Percentiles rank a stretch among this genome's conserved stretches.
These are phyloP conservation scores for Agonopterix alstromeriana DNA, from an alignment of 2,888 invertebrate species.

Conservation along the genomic window DNA sequence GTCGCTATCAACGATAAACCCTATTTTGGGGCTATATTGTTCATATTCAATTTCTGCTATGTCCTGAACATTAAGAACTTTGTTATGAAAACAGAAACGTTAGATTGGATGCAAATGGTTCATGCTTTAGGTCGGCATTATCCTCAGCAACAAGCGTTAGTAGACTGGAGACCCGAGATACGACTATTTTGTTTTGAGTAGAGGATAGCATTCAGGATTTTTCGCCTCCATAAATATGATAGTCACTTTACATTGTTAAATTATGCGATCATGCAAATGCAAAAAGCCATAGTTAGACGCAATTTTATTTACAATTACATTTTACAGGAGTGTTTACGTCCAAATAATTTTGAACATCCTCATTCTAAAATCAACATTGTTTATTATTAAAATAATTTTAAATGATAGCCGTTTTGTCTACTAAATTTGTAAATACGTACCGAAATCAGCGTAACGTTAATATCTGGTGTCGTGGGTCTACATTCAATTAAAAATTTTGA, in stretches of 20 bases:
- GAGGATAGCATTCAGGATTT: slow-evolving; percentile 3
- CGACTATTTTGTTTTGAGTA: too few relatives aligned
- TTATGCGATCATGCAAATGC: slow-evolving; percentile 32
- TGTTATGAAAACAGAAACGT: slow-evolving; percentile 34
- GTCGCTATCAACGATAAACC: slow-evolving; percentile 51
- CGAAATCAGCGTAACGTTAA: slow-evolving; percentile 45
- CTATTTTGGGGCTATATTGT: slow-evolving; percentile 46
- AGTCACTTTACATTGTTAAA: too few relatives aligned
- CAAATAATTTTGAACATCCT: too few relatives aligned
- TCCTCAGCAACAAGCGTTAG: slow-evolving; percentile 51
- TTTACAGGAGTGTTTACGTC: background rate
- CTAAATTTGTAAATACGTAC: slow-evolving; percentile 46
- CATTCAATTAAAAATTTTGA: slow-evolving; percentile 55
- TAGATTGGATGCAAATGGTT: slow-evolving; percentile 10
- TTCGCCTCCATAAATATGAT: background rate
- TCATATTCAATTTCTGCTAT: slow-evolving; percentile 41
- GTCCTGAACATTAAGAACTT: slow-evolving; percentile 62
- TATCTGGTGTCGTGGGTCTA: slow-evolving; percentile 65
- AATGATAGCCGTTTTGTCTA: background rate
- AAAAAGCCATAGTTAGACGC: slow-evolving; percentile 21
- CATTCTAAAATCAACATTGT: too few relatives aligned
- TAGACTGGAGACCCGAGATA: slow-evolving; percentile 3
- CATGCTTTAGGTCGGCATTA: slow-evolving; percentile 45
- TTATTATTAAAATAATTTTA: too few relatives aligned
- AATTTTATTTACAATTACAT: slow-evolving; percentile 1